Conservation (phyloP, 1,140 invertebrate genomes). For the Drosophila grimshawi region DNA sequence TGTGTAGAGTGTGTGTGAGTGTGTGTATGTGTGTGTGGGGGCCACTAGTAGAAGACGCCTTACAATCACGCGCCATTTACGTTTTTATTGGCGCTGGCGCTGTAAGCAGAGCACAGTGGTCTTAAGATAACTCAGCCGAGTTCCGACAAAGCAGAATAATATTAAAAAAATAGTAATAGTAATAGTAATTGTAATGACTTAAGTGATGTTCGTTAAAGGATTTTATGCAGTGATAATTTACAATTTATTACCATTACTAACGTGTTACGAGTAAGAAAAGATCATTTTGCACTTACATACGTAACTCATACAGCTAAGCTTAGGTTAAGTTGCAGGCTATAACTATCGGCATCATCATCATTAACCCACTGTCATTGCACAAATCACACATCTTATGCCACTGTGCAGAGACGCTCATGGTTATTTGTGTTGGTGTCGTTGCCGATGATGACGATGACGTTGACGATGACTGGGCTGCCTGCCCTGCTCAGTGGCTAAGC, state of each 20-base stretch:
- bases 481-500: slow-evolving; percentile 57
- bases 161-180: neutral
- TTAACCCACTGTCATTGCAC: neutral
- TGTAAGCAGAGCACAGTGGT: slow-evolving; percentile 55
- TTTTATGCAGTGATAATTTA: too few species aligned
- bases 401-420: slow-evolving; percentile 28
- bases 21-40: slow-evolving; percentile 29
- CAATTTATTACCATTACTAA: too few species aligned
- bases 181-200: too few species aligned
- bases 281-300: too few species aligned
- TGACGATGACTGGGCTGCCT: slow-evolving; percentile 72
- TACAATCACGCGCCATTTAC: slow-evolving; percentile 75
- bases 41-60: slow-evolving; percentile 61
- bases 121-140: too few species aligned
- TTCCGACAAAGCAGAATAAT: neutral
- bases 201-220: too few species aligned
- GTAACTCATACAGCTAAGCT: too few species aligned
- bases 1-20: slow-evolving; percentile 8
- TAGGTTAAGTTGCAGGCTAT: too few species aligned
- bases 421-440: slow-evolving; percentile 42
- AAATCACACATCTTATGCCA: slow-evolving; percentile 2
- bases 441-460: slow-evolving; percentile 42
- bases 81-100: slow-evolving; percentile 68
- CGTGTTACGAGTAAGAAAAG: too few species aligned
- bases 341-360: too few species aligned